Evolutionary conservation across 1,140 invertebrate genomes (phyloP), one percentile per base, ranked within the genome.

Genomic region (Aphaenogaster rudis): DNA sequence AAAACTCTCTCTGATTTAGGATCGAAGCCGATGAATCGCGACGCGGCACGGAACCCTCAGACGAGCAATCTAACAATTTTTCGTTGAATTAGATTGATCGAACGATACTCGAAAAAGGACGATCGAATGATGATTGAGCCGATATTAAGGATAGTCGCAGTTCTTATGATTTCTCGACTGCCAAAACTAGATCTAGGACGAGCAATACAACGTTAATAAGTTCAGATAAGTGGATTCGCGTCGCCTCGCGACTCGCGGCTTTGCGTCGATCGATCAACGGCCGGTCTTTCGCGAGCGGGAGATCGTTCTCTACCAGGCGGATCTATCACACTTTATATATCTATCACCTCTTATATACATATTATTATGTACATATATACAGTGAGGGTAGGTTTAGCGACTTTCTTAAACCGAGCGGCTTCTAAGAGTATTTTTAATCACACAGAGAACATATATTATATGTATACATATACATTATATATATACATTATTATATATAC

Each of bases 371-470:
- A 50, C n/a, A 64, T 77, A 54, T 61, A 78, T 86, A 88, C 66
- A 74, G 57, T 63, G 17, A 82, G 13, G 15, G n/a, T 88, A 80
- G 86, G 33, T 54, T 72, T 85, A 82, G 61, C 57, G 61, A 79
- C 36, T 77, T 90, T 87, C 74, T 86, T 84, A 78, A 90, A 67
- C 33, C 57, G n/a, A 72, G 36, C 78, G 50, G 50, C 86, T 90
- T 88, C 86, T 86, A 87, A 87, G 69, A 71, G 50, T 89, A 87
- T 88, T 91, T 93, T 91, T 66, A 90, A 91, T 78, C 61, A 59
- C 48, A 57, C 48, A 50, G 33, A 86, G 6, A 33, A 61, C 21
- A 74, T 57, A 57, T 81, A 57, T 81, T 77, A 50, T 67, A 76
- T 50, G 72, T 71, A 71, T 61, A 69, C 39, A 78, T 39, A 85